These are phyloP conservation scores for Etia nguti DNA, from an alignment of 2,113 vertebrate genomes.

Conservation along the genomic window DNA sequence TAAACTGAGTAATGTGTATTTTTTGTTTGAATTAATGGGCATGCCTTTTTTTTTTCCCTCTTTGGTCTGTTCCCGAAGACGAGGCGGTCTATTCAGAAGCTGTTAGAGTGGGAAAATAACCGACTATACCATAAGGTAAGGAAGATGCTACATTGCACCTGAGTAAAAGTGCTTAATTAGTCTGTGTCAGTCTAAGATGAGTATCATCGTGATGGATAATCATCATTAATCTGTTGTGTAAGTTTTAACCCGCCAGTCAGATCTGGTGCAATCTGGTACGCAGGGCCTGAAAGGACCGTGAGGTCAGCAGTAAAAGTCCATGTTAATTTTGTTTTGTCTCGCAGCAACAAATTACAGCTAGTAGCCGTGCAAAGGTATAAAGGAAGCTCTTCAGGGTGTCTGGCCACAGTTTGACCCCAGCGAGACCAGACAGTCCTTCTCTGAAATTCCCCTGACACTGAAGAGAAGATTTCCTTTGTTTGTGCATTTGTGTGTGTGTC, in stretches of 20 bases:
- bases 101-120: conserved; percentile 99
- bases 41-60: conserved; percentile 38
- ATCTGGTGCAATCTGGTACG: conserved; percentile 44
- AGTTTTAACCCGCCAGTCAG: conserved; percentile 38
- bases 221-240: conserved; percentile 45
- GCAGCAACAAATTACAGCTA: conserved; percentile 69
- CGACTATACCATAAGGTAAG: conserved; percentile 97
- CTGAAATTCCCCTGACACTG: conserved; percentile 40
- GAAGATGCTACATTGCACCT: not conserved
- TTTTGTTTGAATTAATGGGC: not conserved
- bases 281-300: conserved; percentile 27
- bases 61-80: conserved; percentile 75
- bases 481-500: conserved; percentile 1
- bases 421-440: conserved; percentile 58
- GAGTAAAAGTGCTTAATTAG: conserved; percentile 21
- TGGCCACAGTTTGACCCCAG: conserved; percentile 69
- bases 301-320: conserved; percentile 67
- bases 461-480: conserved; percentile 49
- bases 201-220: conserved; percentile 34
- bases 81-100: conserved; percentile 95
- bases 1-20: not conserved
- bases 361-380: conserved; percentile 63
- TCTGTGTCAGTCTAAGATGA: conserved; percentile 18
- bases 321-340: conserved; percentile 72
- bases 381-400: conserved; percentile 71